Evolutionary conservation across 2,888 invertebrate species (phyloP).

Genomic region (Leptogaster cylindrica): DNA sequence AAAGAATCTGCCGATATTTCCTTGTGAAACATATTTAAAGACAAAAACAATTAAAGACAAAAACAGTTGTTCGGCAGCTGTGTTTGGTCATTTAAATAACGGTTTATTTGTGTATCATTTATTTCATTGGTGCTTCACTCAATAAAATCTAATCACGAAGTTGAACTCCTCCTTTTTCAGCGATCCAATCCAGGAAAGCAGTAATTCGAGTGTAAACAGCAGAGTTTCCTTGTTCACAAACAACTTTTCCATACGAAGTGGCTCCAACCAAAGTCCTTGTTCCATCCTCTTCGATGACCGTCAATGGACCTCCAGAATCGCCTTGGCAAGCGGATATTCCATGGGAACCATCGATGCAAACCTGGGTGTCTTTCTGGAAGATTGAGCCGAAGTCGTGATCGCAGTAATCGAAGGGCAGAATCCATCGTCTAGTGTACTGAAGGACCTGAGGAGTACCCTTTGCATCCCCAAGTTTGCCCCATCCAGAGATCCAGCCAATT

Average conservation of each 20-base stretch:
- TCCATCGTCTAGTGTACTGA: conserved; percentile 6
- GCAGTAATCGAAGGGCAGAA: not conserved
- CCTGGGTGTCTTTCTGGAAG: conserved; percentile 49
- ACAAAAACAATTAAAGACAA: too few species aligned
- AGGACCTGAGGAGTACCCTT: not conserved
- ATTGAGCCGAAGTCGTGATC: not conserved
- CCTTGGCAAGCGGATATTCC: conserved; percentile 56
- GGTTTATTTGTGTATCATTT: too few species aligned
- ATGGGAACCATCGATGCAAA: conserved; percentile 54
- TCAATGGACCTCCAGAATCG: conserved; percentile 51
- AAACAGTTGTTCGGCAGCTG: too few species aligned
- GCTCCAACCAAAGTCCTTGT: conserved; percentile 22
- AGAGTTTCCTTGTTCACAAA: conserved; percentile 38
- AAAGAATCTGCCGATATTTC: too few species aligned
- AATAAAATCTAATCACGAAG: not conserved
- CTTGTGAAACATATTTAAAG: too few species aligned
- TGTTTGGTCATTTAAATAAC: too few species aligned
- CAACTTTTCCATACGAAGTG: conserved; percentile 37
- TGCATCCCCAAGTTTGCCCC: not conserved
- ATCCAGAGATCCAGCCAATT: conserved; percentile 13
- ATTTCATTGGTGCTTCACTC: not conserved
- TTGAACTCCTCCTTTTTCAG: conserved; percentile 8
- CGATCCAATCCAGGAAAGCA: conserved; percentile 35
- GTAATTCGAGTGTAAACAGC: conserved; percentile 24
- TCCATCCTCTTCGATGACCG: conserved; percentile 3